A percentile compares a stretch with the other conserved stretches of the same genome.
These are phyloP conservation scores for Hafferia zeledoni DNA, from an alignment of 2,797 vertebrate species.

Conservation along the genomic window DNA sequence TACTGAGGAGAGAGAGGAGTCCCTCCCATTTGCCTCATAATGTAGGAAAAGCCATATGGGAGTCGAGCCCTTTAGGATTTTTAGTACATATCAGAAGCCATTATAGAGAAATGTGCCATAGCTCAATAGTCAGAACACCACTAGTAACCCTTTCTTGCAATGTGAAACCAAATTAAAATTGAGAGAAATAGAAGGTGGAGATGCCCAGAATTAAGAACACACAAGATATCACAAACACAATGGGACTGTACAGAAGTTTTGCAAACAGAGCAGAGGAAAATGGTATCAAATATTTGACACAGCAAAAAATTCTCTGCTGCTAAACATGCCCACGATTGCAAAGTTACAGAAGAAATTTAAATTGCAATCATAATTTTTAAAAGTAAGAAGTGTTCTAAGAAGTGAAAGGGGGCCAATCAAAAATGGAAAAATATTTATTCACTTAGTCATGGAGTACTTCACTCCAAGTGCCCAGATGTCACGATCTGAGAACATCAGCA, in stretches of 20 bases:
- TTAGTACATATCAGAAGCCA: neutral
- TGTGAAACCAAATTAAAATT: neutral
- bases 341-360: neutral
- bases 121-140: neutral
- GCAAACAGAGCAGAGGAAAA: neutral
- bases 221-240: neutral
- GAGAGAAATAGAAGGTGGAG: neutral
- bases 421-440: neutral
- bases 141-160: neutral
- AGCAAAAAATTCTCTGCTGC: neutral
- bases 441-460: neutral
- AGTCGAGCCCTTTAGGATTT: slow-evolving; percentile 33
- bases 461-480: neutral
- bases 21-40: slow-evolving; percentile 45
- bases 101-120: neutral
- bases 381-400: neutral
- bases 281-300: neutral
- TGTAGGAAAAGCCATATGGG: slow-evolving; percentile 37
- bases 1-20: neutral
- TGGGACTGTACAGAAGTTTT: neutral
- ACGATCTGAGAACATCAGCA: neutral
- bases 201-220: neutral
- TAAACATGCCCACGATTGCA: neutral
- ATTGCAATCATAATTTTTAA: neutral
- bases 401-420: neutral